Percentiles rank a stretch among this genome's conserved stretches.
These are phyloP conservation scores for Coenonympha glycerion DNA, from an alignment of 2,888 invertebrate species.

Conservation along the genomic window DNA sequence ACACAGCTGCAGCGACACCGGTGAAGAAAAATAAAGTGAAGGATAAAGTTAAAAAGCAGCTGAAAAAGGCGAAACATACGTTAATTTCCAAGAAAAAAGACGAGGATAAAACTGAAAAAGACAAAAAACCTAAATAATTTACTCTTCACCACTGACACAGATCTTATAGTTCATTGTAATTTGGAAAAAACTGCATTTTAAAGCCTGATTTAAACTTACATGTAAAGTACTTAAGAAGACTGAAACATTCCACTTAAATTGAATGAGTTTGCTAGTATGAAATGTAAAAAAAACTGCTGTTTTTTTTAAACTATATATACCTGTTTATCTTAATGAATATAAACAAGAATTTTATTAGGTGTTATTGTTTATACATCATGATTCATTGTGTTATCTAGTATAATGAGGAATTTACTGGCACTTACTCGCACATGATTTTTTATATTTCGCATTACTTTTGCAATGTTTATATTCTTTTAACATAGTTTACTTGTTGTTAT, in stretches of 20 bases:
- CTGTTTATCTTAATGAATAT: too few relatives aligned
- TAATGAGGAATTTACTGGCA: too few relatives aligned
- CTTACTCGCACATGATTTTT: too few relatives aligned
- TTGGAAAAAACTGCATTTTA: not conserved
- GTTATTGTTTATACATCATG: too few relatives aligned
- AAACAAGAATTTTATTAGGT: too few relatives aligned
- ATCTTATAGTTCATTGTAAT: constrained; percentile 10
- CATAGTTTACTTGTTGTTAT: too few relatives aligned
- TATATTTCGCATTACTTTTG: too few relatives aligned
- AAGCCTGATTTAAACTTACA: not conserved
- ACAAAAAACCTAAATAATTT: constrained; percentile 51
- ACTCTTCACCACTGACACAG: constrained; percentile 18
- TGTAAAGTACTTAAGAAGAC: constrained; percentile 59
- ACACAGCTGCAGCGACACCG: constrained; percentile 46
- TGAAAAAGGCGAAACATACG: constrained; percentile 67
- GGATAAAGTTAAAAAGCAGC: constrained; percentile 68
- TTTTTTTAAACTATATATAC: too few relatives aligned
- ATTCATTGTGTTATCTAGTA: too few relatives aligned
- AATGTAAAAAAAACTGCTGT: too few relatives aligned
- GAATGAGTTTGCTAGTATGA: not conserved
- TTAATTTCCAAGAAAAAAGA: constrained; percentile 66
- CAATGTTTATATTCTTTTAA: too few relatives aligned
- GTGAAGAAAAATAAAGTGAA: constrained; percentile 69
- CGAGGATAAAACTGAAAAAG: constrained; percentile 55
- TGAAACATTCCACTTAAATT: constrained; percentile 55